Percentiles rank a stretch among this genome's conserved stretches.
phyloP scores from a whole-genome alignment of 2,797 vertebrate genomes.

The Acipenser transmontanus region DNA sequence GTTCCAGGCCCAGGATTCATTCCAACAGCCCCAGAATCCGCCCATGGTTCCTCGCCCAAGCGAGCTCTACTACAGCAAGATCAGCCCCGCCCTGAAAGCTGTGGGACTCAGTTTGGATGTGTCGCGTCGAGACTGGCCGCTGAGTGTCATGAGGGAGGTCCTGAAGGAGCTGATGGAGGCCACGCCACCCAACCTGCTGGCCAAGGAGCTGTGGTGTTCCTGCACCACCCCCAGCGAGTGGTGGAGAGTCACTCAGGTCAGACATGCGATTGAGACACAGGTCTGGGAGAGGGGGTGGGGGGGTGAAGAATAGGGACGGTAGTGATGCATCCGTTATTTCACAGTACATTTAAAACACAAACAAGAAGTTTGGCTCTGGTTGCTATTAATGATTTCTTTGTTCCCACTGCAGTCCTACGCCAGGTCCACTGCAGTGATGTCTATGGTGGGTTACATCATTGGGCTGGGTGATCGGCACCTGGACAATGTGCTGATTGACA shows the following conservation, averaged over 20 bases:
- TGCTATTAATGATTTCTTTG: background rate
- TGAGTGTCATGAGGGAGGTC: conserved; percentile 91
- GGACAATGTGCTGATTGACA: conserved; percentile 97
- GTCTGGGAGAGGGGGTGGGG: background rate
- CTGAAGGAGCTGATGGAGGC: conserved; percentile 91
- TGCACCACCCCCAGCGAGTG: conserved; percentile 93
- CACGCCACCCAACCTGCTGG: conserved; percentile 89
- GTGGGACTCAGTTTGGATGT: conserved; percentile 89
- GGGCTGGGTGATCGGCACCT: conserved; percentile 96
- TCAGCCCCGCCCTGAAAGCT: conserved; percentile 85
- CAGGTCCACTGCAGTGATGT: conserved; percentile 97
- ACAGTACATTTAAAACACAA: no score
- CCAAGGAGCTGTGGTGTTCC: conserved; percentile 98
- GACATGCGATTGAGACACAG: background rate
- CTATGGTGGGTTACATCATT: conserved; percentile 98
- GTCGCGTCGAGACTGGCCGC: conserved; percentile 90
- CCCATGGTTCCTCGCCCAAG: conserved; percentile 92
- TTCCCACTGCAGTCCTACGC: conserved; percentile 73
- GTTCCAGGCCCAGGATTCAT: conserved; percentile 81
- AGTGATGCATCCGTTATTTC: background rate
- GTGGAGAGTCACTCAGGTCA: conserved; percentile 97
- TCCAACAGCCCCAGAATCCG: conserved; percentile 78
- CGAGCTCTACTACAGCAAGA: conserved; percentile 96
- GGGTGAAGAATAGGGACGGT: background rate
- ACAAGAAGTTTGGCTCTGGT: no score